phyloP scores from a whole-genome alignment of 1,140 invertebrate species.

The Brachionus rubens region DNA sequence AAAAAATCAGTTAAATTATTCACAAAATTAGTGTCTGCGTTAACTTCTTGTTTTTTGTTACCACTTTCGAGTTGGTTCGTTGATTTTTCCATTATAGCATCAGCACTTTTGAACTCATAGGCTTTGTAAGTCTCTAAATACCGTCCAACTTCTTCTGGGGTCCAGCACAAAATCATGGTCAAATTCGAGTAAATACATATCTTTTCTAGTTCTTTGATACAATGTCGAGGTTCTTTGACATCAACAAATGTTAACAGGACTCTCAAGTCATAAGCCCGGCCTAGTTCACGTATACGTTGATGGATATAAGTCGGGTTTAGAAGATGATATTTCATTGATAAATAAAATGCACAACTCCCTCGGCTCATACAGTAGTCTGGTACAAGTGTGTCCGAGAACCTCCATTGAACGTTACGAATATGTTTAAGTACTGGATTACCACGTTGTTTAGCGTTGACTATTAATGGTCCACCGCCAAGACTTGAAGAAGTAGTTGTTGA shows the following conservation, averaged over 20 bases:
- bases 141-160: conserved; percentile 19
- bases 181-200: conserved; percentile 40
- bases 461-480: conserved; percentile 17
- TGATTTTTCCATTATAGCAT: conserved; percentile 42
- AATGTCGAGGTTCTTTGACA: conserved; percentile 37
- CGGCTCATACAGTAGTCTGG: conserved; percentile 38
- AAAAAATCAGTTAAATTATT: conserved; percentile 45
- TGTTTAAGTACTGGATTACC: conserved; percentile 46
- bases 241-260: conserved; percentile 11
- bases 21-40: background rate
- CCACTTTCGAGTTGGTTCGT: background rate
- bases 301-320: conserved; percentile 45
- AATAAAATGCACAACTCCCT: conserved; percentile 37
- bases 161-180: conserved; percentile 39
- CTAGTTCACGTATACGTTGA: conserved; percentile 11
- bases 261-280: conserved; percentile 7
- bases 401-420: conserved; percentile 40
- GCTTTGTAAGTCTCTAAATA: conserved; percentile 45
- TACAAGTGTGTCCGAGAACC: conserved; percentile 26
- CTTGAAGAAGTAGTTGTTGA: background rate
- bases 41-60: background rate
- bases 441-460: conserved; percentile 31
- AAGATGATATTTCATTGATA: conserved; percentile 44
- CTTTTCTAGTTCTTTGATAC: conserved; percentile 42
- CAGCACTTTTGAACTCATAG: conserved; percentile 36